phyloP scores from a whole-genome alignment of 2,888 invertebrate genomes.

The Mythimna ferrago region DNA sequence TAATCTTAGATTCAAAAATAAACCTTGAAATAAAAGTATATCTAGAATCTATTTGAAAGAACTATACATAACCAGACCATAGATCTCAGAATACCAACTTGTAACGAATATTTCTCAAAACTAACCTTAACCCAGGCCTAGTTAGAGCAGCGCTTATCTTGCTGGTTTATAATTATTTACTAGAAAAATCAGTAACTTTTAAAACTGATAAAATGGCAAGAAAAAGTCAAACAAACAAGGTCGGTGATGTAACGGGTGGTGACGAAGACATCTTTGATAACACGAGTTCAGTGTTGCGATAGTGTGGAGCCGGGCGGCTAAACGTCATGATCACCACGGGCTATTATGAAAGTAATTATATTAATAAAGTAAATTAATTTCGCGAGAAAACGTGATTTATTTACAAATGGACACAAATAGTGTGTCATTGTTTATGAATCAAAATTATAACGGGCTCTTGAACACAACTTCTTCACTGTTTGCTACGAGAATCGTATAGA shows the following conservation, averaged over 20 bases:
- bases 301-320: slow-evolving; percentile 59
- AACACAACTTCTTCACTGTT: slow-evolving; percentile 14
- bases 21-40: background rate
- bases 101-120: background rate
- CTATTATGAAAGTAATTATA: slow-evolving; percentile 64
- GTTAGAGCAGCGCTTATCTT: slow-evolving; percentile 1
- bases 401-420: slow-evolving; percentile 55
- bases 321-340: slow-evolving; percentile 72
- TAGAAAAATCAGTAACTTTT: slow-evolving; percentile 33
- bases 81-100: background rate
- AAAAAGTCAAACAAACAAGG: slow-evolving; percentile 87
- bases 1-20: too few relatives aligned
- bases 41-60: background rate
- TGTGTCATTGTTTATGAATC: slow-evolving; percentile 43
- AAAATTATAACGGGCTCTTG: slow-evolving; percentile 17
- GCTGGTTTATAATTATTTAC: slow-evolving; percentile 21
- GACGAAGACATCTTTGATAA: slow-evolving; percentile 81
- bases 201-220: slow-evolving; percentile 68
- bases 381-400: slow-evolving; percentile 57
- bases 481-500: background rate
- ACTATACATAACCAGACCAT: too few relatives aligned
- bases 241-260: slow-evolving; percentile 84
- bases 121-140: background rate
- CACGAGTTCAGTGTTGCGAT: slow-evolving; percentile 76
- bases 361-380: slow-evolving; percentile 60